Percentiles rank a stretch among this genome's conserved stretches.
Conservation (phyloP, 2,797 vertebrate genomes). For the Arrhamphus sclerolepis region DNA sequence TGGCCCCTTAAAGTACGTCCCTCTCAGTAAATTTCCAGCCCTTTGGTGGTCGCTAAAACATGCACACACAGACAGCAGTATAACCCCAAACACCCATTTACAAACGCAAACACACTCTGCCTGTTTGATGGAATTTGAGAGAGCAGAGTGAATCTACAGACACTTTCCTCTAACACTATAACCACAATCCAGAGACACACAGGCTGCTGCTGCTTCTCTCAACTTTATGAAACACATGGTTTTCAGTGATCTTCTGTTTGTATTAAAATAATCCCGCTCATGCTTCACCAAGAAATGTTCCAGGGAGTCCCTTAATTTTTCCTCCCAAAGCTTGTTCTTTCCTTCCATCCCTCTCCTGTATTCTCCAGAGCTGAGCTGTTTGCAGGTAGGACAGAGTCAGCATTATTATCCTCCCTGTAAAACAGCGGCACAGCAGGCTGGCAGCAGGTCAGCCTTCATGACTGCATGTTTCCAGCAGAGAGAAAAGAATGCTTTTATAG, state of each 20-base stretch:
- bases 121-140: constrained; percentile 68
- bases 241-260: constrained; percentile 44
- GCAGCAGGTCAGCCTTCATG: constrained; percentile 50
- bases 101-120: constrained; percentile 55
- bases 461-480: constrained; percentile 74
- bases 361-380: constrained; percentile 28
- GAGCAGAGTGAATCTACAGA: constrained; percentile 54
- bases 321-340: constrained; percentile 21
- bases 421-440: constrained; percentile 62
- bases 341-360: constrained; percentile 17
- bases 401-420: constrained; percentile 71
- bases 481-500: constrained; percentile 63
- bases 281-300: constrained; percentile 35
- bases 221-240: constrained; percentile 13
- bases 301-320: constrained; percentile 30
- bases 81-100: constrained; percentile 59
- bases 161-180: constrained; percentile 52
- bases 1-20: constrained; percentile 49
- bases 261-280: constrained; percentile 45
- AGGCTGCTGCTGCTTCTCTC: constrained; percentile 43
- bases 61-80: constrained; percentile 63
- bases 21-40: constrained; percentile 85
- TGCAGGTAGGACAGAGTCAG: constrained; percentile 71
- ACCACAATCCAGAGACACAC: constrained; percentile 56
- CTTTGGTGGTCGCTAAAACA: constrained; percentile 74